Evolutionary conservation across 2,113 vertebrate genomes (phyloP).

Genomic region (Myiozetetes cayanensis): DNA sequence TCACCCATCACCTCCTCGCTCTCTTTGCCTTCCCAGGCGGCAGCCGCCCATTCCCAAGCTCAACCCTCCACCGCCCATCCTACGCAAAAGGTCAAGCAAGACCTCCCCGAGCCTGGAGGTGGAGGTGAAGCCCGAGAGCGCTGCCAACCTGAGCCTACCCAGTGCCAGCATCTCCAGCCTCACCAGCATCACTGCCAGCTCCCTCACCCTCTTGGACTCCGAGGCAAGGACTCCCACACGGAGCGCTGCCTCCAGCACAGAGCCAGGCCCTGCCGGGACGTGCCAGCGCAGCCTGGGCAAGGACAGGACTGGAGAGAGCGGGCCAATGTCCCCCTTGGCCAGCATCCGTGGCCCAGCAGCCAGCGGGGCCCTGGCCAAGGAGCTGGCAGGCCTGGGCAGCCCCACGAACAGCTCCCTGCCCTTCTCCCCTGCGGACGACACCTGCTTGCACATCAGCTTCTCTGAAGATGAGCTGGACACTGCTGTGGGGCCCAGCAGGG

Average conservation of each 20-base stretch:
- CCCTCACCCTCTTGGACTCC: conserved; percentile 72
- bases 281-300: conserved; percentile 50
- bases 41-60: conserved; percentile 80
- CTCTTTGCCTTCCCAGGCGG: conserved; percentile 30
- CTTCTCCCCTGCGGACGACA: conserved; percentile 72
- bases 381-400: not conserved
- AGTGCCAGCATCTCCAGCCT: conserved; percentile 70
- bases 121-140: conserved; percentile 18
- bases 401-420: conserved; percentile 35
- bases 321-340: conserved; percentile 65
- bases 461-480: conserved; percentile 81
- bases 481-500: not conserved
- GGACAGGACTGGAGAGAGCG: conserved; percentile 64
- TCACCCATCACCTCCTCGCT: not conserved
- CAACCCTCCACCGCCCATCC: conserved; percentile 76
- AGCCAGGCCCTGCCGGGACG: conserved; percentile 69
- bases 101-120: conserved; percentile 73
- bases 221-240: conserved; percentile 68
- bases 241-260: conserved; percentile 63
- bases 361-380: not conserved
- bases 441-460: conserved; percentile 85
- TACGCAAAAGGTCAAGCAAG: conserved; percentile 80
- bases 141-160: conserved; percentile 9
- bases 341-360: conserved; percentile 36
- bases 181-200: conserved; percentile 72